Evolutionary conservation across 2,888 invertebrate genomes (phyloP).

Genomic region (Aphrophora alni): DNA sequence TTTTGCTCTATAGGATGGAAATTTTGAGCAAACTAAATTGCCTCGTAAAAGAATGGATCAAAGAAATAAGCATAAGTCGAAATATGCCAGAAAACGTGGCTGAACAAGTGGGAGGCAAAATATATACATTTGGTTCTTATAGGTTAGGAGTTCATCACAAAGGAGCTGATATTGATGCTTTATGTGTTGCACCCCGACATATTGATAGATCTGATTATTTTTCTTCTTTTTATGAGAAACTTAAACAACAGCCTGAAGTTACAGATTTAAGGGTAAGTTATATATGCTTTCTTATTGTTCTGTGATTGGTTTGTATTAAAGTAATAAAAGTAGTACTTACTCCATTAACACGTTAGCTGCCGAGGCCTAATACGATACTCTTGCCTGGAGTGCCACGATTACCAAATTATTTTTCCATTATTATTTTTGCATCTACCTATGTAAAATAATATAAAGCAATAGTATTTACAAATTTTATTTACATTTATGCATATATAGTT

Average conservation of each 20-base stretch:
- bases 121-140: conserved; percentile 99
- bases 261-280: conserved; percentile 75
- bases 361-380: no score
- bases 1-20: conserved; percentile 63
- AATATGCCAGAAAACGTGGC: conserved; percentile 93
- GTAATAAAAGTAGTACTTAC: no score
- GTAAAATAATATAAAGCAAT: no score
- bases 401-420: no score
- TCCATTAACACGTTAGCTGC: no score
- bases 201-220: conserved; percentile 95
- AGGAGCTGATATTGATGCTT: conserved; percentile 98
- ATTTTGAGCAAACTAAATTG: conserved; percentile 79
- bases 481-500: no score
- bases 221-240: conserved; percentile 88
- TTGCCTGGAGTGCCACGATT: no score
- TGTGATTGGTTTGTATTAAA: no score
- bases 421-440: no score
- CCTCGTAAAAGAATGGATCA: conserved; percentile 93
- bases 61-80: conserved; percentile 81
- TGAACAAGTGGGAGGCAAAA: conserved; percentile 94
- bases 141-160: conserved; percentile 93
- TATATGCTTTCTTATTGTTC: conserved; percentile 11
- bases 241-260: conserved; percentile 86
- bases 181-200: conserved; percentile 97
- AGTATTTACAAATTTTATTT: no score